These are phyloP conservation scores for Aricia agestis DNA, from an alignment of 1,140 invertebrate species.

Conservation along the genomic window DNA sequence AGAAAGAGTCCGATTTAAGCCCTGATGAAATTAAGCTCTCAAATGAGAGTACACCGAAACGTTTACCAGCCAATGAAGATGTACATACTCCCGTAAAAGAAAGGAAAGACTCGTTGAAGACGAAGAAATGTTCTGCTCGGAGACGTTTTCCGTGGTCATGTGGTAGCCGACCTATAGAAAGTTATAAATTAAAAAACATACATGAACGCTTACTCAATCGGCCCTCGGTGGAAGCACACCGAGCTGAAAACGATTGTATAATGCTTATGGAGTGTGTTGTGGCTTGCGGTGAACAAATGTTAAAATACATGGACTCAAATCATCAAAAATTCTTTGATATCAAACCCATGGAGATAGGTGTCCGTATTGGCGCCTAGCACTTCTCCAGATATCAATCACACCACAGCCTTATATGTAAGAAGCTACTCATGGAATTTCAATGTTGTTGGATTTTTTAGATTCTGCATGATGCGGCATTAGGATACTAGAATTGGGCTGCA, in stretches of 20 bases:
- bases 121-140: conserved; percentile 21
- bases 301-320: conserved; percentile 45
- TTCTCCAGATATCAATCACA: no score
- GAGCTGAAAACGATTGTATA: conserved; percentile 79
- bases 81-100: conserved; percentile 22
- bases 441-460: no score
- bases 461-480: no score
- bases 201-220: conserved; percentile 36
- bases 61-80: background rate
- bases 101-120: background rate
- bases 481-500: no score
- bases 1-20: conserved; percentile 29
- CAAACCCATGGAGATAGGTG: conserved; percentile 45
- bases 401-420: no score
- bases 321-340: conserved; percentile 38
- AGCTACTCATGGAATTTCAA: no score
- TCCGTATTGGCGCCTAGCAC: conserved; percentile 23
- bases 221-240: conserved; percentile 65
- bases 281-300: conserved; percentile 39
- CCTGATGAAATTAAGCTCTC: conserved; percentile 29
- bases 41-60: conserved; percentile 53
- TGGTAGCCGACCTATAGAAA: conserved; percentile 36
- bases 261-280: conserved; percentile 76
- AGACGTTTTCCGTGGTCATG: conserved; percentile 40
- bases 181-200: conserved; percentile 73